A percentile compares a stretch with the other conserved stretches of the same genome.
Conservation (phyloP, 1,140 invertebrate genomes). For the Harpegnathos saltator region DNA sequence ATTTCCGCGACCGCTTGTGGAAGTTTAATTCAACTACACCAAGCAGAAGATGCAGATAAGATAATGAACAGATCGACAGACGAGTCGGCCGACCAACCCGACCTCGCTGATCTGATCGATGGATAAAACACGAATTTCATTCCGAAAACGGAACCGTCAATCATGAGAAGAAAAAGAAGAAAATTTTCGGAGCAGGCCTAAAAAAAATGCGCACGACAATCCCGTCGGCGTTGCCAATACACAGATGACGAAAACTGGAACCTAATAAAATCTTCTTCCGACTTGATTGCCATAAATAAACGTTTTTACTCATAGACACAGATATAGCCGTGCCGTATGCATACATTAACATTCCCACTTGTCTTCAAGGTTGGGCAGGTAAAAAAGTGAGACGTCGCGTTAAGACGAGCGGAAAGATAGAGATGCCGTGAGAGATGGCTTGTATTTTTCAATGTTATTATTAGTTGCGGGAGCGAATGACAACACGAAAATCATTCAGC, state of each 20-base stretch:
- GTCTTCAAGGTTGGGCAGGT: constrained; percentile 24
- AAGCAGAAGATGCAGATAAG: constrained; percentile 10
- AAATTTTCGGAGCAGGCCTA: not conserved
- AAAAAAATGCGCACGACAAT: not conserved
- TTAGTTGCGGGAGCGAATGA: too few relatives aligned
- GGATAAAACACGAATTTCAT: too few relatives aligned
- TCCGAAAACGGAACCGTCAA: too few relatives aligned
- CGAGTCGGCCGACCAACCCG: not conserved
- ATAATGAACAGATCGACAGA: not conserved
- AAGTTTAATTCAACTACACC: not conserved
- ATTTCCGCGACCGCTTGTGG: not conserved
- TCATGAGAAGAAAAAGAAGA: not conserved
- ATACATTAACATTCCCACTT: constrained; percentile 36
- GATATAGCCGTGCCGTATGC: not conserved
- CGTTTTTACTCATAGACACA: constrained; percentile 21
- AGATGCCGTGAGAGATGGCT: not conserved
- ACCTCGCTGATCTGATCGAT: not conserved
- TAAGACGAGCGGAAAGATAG: not conserved
- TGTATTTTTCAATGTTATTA: not conserved
- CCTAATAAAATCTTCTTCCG: not conserved
- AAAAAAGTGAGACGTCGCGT: constrained; percentile 18
- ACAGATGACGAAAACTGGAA: not conserved
- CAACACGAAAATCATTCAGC: not conserved
- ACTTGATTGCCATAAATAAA: not conserved
- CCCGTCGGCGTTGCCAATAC: not conserved